Percentiles rank a stretch among this genome's conserved stretches.
Evolutionary conservation across 2,797 vertebrate genomes (phyloP).

Genomic region (Rhincodon typus): DNA sequence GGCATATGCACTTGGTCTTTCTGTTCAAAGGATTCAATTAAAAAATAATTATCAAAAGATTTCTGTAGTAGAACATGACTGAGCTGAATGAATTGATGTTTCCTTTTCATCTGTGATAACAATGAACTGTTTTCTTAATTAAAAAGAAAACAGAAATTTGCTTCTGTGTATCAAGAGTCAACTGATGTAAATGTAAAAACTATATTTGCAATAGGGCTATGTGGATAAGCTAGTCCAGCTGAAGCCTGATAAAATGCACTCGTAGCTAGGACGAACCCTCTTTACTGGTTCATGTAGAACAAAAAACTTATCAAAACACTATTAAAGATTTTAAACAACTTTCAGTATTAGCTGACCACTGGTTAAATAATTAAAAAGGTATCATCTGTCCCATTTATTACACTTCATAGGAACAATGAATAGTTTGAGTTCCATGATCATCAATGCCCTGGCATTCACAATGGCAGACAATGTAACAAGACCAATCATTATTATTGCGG

Average conservation of each 20-base stretch:
- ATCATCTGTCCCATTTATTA: not conserved
- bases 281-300: not conserved
- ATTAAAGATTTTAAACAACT: not conserved
- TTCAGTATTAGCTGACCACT: not conserved
- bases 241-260: not conserved
- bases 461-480: not conserved
- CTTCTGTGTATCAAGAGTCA: slow-evolving; percentile 55
- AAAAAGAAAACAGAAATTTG: slow-evolving; percentile 55
- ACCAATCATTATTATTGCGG: not conserved
- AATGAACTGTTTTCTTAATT: slow-evolving; percentile 76
- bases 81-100: slow-evolving; percentile 75
- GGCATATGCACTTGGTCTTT: slow-evolving; percentile 73
- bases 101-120: slow-evolving; percentile 76
- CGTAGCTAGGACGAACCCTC: not conserved
- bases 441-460: not conserved
- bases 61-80: slow-evolving; percentile 73
- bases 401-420: not conserved
- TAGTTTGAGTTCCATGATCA: not conserved
- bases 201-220: slow-evolving; percentile 9
- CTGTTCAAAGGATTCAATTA: slow-evolving; percentile 83
- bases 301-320: not conserved
- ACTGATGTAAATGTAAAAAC: slow-evolving; percentile 16
- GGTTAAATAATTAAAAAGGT: not conserved
- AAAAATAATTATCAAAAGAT: slow-evolving; percentile 82
- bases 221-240: not conserved